These are phyloP conservation scores for Brachionus asplanchnoidis DNA, from an alignment of 1,140 invertebrate species.

Conservation along the genomic window DNA sequence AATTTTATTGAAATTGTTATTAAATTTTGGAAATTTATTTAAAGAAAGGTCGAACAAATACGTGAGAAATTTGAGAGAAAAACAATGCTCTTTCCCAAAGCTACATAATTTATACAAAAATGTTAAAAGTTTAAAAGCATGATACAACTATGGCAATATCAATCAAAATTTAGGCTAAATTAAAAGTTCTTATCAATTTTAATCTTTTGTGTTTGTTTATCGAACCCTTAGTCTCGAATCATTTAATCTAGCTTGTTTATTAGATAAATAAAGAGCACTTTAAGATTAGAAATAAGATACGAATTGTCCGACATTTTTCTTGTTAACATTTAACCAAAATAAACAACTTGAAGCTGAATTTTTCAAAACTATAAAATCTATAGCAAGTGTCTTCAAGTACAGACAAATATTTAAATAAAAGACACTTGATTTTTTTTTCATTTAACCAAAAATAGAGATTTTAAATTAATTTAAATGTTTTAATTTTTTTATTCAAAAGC, in stretches of 20 bases:
- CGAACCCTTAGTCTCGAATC: background rate
- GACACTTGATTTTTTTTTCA: background rate
- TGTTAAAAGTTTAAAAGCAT: constrained; percentile 40
- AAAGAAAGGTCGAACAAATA: background rate
- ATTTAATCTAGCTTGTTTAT: background rate
- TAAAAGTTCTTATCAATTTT: background rate
- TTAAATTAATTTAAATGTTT: too few relatives aligned
- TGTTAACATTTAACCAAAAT: background rate
- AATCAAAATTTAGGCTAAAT: background rate
- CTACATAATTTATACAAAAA: constrained; percentile 36
- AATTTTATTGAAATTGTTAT: background rate
- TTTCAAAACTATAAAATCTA: background rate
- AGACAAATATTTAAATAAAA: background rate
- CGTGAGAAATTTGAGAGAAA: background rate
- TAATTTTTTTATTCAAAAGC: too few relatives aligned
- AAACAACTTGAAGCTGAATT: background rate
- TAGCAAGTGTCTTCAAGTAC: background rate
- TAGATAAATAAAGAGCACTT: background rate
- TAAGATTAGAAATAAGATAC: background rate
- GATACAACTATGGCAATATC: constrained; percentile 14
- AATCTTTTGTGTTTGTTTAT: background rate
- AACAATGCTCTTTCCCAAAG: background rate
- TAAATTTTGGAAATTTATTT: constrained; percentile 2
- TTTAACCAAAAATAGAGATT: too few relatives aligned
- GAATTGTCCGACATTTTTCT: background rate